Conservation (phyloP, 1,140 invertebrate species). For the Lanistes nyassanus region DNA sequence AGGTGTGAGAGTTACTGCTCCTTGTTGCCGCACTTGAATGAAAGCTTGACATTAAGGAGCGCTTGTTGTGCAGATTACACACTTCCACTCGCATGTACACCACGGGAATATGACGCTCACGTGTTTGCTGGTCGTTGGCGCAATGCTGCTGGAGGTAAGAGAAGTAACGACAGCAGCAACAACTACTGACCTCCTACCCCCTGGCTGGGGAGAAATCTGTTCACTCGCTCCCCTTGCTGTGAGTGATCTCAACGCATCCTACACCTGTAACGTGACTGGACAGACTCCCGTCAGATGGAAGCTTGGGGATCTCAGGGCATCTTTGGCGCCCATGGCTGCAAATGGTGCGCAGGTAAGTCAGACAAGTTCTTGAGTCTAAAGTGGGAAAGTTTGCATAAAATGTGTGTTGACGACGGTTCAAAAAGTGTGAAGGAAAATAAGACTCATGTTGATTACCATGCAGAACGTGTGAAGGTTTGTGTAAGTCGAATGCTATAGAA, state of each 20-base stretch:
- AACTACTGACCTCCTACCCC: background rate
- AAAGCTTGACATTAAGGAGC: background rate
- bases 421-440: background rate
- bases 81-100: no score
- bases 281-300: constrained; percentile 1
- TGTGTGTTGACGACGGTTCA: background rate
- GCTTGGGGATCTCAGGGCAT: background rate
- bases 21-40: background rate
- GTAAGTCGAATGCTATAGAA: background rate
- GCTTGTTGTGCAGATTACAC: no score
- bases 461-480: background rate
- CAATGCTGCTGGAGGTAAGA: no score
- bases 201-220: constrained; percentile 2
- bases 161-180: no score
- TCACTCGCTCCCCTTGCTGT: background rate
- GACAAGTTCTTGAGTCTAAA: background rate
- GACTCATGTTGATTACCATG: background rate
- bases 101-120: no score
- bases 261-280: background rate
- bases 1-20: background rate
- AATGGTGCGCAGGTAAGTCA: background rate
- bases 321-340: background rate
- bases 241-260: constrained; percentile 7
- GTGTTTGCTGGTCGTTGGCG: no score
- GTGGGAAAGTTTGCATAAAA: background rate